phyloP scores from a whole-genome alignment of 1,140 invertebrate genomes.

The Chironomus tepperi region DNA sequence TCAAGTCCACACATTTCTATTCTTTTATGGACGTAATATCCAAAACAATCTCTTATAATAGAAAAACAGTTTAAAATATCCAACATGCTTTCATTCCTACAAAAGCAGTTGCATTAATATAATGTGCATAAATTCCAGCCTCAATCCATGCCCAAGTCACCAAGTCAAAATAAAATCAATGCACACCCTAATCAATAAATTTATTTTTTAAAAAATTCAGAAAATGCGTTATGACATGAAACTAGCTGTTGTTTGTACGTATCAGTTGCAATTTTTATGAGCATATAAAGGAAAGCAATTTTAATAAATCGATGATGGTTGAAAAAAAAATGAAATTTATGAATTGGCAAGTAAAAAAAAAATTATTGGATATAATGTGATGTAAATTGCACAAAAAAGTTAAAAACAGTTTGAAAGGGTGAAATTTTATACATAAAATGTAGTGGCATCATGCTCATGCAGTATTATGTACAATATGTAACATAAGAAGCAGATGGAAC shows the following conservation, averaged over 20 bases:
- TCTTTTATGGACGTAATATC: too few species aligned
- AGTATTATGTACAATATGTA: neutral
- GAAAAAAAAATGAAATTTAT: neutral
- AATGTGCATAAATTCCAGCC: too few species aligned
- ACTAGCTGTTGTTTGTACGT: neutral
- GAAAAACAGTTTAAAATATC: too few species aligned
- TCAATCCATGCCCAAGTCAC: too few species aligned
- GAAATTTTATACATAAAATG: neutral
- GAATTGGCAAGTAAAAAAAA: neutral
- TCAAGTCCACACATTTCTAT: too few species aligned
- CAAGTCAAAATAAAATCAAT: too few species aligned
- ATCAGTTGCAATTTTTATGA: constrained; percentile 23
- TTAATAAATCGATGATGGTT: constrained; percentile 15
- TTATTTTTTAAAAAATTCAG: neutral
- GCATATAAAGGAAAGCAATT: neutral
- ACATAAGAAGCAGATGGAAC: neutral
- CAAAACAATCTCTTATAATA: too few species aligned
- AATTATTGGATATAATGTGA: neutral
- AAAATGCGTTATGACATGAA: neutral
- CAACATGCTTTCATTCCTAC: too few species aligned
- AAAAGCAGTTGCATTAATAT: too few species aligned
- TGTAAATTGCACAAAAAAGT: neutral
- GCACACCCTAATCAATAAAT: neutral
- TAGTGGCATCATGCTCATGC: too few species aligned
- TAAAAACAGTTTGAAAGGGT: neutral